Base-by-base conservation (phyloP, 2,797 vertebrate species). In the Peromyscus eremicus region DNA sequence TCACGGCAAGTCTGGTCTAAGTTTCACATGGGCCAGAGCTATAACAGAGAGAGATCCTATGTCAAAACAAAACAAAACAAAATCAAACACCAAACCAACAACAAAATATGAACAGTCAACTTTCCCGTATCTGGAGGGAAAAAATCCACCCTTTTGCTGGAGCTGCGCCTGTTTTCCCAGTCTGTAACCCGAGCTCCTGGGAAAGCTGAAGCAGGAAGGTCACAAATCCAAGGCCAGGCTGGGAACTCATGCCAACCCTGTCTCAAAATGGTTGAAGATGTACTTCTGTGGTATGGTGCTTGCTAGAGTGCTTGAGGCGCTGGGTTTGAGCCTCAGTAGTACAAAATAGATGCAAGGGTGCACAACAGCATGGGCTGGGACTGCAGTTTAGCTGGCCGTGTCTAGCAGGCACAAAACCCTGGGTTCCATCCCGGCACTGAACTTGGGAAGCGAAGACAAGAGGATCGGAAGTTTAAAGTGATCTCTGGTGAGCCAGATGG, bases 51-150 rank as follows among this genome's bases (percentile, higher is more conserved):
- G 62, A 60, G 70, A 40, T 37, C n/a, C 25, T 37, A 6, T 57
- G n/a, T 43, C 70, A 83, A 64, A 17, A 32, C 46, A 5, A 49
- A 25, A 23, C 46, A 4, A 46, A 27, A 25, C 49, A 73, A 73
- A 88, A 40, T 10, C 52, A 73, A 55, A 71, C 9, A 55, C 21
- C 68, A 87, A 55, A 49, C 62, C 8, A 70, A 34, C 21, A 27
- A 71, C n/a, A 32, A 87, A 73, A 73, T 25, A 49, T 57, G 10
- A 82, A 94, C 32, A 95, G 89, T 62, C 80, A 77, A 64, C 87
- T 7, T 10, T 27, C 25, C 60, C 12, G 62, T 13, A 10, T 71
- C 37, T 81, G 80, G 16, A n/a, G 17, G 32, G 76, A 83, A 90
- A 75, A 92, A 81, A 34, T 62, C 70, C n/a, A 84, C 64, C 70